phyloP scores from a whole-genome alignment of 2,888 invertebrate genomes.

The Chaetogeoica ovagalla region DNA sequence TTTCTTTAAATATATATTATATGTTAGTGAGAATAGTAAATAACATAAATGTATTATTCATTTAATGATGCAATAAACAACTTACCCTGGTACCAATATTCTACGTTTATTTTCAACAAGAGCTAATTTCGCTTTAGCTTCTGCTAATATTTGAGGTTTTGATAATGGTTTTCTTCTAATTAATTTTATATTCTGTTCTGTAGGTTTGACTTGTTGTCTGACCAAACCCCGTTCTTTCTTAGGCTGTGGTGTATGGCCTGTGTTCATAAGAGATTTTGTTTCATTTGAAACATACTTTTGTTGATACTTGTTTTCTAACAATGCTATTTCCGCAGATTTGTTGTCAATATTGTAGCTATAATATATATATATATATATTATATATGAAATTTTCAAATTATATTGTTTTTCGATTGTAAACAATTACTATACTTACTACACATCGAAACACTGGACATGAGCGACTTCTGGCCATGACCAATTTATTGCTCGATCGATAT shows the following conservation, averaged over 20 bases:
- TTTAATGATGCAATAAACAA: not conserved
- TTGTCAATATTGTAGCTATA: slow-evolving; percentile 41
- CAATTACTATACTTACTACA: slow-evolving; percentile 36
- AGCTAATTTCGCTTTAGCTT: slow-evolving; percentile 50
- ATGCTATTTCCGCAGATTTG: slow-evolving; percentile 43
- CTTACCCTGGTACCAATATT: slow-evolving; percentile 45
- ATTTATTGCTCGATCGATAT: slow-evolving; percentile 41
- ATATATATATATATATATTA: slow-evolving; percentile 10
- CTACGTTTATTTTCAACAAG: slow-evolving; percentile 48
- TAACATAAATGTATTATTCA: not conserved
- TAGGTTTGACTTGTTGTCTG: slow-evolving; percentile 5
- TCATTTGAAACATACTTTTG: slow-evolving; percentile 48
- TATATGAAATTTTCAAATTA: not conserved
- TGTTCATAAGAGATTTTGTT: slow-evolving; percentile 45
- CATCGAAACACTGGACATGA: slow-evolving; percentile 51
- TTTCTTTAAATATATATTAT: slow-evolving; percentile 33
- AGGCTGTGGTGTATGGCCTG: slow-evolving; percentile 28
- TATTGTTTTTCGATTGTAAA: not conserved
- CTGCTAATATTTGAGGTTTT: slow-evolving; percentile 50
- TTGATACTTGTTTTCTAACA: slow-evolving; percentile 39
- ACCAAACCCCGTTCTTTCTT: slow-evolving; percentile 38
- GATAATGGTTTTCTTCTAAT: slow-evolving; percentile 37
- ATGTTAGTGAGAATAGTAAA: not conserved
- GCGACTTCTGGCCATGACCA: slow-evolving; percentile 41
- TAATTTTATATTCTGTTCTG: slow-evolving; percentile 26